Conservation (phyloP, 2,888 invertebrate species). For the Pandemis corylana region DNA sequence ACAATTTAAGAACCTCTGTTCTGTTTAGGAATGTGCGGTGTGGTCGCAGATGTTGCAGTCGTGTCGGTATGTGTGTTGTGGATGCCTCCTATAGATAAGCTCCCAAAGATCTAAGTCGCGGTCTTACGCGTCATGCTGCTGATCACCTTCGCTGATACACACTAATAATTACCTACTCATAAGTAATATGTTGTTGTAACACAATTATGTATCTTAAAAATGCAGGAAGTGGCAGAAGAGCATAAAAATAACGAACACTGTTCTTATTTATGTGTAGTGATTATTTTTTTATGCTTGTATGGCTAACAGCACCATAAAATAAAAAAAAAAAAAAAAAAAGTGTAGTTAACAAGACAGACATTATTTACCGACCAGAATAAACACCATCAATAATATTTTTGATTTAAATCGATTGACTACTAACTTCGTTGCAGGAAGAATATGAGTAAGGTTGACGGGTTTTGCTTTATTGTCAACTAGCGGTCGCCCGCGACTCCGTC, state of each 20-base stretch:
- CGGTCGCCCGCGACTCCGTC: background rate
- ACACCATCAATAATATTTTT: no score
- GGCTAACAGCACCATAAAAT: no score
- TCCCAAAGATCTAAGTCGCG: constrained; percentile 46
- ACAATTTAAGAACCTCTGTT: no score
- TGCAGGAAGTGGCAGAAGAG: constrained; percentile 13
- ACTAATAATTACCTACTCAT: background rate
- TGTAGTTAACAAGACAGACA: no score
- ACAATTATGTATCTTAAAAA: background rate
- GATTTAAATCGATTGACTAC: no score
- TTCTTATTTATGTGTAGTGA: background rate
- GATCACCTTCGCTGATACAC: constrained; percentile 43
- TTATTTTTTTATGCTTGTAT: constrained; percentile 15
- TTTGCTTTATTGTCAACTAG: background rate
- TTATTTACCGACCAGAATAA: no score
- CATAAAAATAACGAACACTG: constrained; percentile 26
- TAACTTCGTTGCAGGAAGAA: no score
- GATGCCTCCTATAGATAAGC: constrained; percentile 75
- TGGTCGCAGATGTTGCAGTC: constrained; percentile 44
- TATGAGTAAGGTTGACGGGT: background rate
- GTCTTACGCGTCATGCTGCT: constrained; percentile 54
- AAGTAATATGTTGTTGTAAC: constrained; percentile 2
- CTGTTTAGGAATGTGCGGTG: constrained; percentile 19
- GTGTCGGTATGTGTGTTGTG: constrained; percentile 67
- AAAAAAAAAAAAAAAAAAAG: no score